These are phyloP conservation scores for Perodicticus potto DNA, from an alignment of 2,797 vertebrate genomes.

Conservation along the genomic window DNA sequence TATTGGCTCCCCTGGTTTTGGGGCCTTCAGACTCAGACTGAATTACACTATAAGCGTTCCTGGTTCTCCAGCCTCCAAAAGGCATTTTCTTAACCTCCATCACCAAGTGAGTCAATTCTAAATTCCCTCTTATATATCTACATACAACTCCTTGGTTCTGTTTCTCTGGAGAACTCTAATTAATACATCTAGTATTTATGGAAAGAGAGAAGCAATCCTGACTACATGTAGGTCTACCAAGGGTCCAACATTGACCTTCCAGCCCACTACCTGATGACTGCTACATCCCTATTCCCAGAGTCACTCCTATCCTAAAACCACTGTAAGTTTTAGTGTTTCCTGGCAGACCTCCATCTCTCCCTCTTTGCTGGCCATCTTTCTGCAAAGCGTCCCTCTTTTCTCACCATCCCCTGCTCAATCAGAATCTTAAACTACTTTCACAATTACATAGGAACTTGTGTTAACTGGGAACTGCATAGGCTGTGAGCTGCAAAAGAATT, in stretches of 20 bases:
- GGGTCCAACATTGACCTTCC: neutral
- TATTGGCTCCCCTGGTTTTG: neutral
- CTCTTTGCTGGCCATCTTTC: neutral
- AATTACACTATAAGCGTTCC: neutral
- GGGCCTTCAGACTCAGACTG: neutral
- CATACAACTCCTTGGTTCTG: neutral
- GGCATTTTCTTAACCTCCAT: neutral
- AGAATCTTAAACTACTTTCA: neutral
- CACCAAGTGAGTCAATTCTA: neutral
- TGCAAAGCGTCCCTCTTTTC: neutral
- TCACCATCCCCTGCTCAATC: neutral
- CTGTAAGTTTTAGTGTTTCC: neutral
- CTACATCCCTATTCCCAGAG: neutral
- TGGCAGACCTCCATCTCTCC: neutral
- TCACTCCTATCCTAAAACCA: neutral
- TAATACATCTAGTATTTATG: neutral
- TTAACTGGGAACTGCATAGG: neutral
- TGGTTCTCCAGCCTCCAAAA: neutral
- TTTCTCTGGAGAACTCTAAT: neutral
- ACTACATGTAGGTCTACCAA: no score
- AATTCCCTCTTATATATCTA: neutral
- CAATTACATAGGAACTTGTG: neutral
- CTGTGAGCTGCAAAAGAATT: neutral
- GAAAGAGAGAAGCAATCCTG: neutral
- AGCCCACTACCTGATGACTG: no score